A percentile compares a stretch with the other conserved stretches of the same genome.
Conservation (phyloP, 1,140 invertebrate genomes). For the Anastrepha ludens region DNA sequence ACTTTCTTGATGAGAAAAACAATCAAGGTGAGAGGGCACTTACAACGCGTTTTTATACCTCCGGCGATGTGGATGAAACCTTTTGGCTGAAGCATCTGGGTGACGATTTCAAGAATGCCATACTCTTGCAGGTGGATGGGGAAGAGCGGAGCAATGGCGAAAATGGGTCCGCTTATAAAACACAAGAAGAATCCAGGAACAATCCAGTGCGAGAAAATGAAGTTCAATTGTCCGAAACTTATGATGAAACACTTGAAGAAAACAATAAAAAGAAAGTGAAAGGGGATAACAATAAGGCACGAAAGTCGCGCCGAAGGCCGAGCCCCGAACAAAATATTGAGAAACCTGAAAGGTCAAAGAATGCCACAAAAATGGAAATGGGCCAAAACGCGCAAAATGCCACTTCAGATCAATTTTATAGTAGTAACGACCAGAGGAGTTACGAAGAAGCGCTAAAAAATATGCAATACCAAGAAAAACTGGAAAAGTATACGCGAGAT, state of each 20-base stretch:
- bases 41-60: slow-evolving; percentile 67
- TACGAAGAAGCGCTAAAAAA: background rate
- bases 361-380: background rate
- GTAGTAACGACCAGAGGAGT: background rate
- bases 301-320: background rate
- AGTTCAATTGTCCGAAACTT: background rate
- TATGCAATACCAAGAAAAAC: background rate
- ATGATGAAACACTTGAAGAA: background rate
- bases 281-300: background rate
- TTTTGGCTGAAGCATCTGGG: slow-evolving; percentile 70
- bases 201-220: background rate
- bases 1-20: slow-evolving; percentile 53
- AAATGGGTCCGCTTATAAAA: slow-evolving; percentile 36
- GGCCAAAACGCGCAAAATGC: background rate
- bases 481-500: background rate
- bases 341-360: background rate
- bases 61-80: slow-evolving; percentile 66
- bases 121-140: slow-evolving; percentile 67
- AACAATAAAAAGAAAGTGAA: background rate
- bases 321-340: background rate
- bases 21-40: slow-evolving; percentile 59
- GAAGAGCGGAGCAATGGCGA: slow-evolving; percentile 61
- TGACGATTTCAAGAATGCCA: slow-evolving; percentile 69
- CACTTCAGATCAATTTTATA: background rate
- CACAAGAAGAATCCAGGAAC: background rate